Evolutionary conservation across 2,797 vertebrate species (phyloP).

Genomic region (Gobio occitaniae): DNA sequence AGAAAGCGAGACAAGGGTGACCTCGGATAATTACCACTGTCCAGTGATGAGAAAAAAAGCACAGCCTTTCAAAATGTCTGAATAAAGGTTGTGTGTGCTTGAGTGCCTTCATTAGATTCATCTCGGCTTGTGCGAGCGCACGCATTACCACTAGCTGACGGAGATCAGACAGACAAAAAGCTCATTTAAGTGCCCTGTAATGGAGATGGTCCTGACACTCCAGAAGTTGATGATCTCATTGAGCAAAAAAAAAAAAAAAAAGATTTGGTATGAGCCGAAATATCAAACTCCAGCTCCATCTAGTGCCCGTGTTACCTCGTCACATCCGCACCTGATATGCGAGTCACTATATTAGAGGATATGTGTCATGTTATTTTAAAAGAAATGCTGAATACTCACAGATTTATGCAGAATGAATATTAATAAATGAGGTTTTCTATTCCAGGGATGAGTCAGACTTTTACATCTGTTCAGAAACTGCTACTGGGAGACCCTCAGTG

Average conservation of each 20-base stretch:
- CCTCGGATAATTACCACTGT: constrained; percentile 60
- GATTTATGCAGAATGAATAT: not conserved
- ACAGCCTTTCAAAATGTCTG: constrained; percentile 45
- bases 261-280: constrained; percentile 7
- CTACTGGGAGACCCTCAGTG: not conserved
- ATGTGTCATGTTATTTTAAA: not conserved
- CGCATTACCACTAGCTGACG: constrained; percentile 54
- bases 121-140: constrained; percentile 54
- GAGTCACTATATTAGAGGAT: not conserved
- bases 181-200: constrained; percentile 56
- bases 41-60: constrained; percentile 56
- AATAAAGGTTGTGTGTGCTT: constrained; percentile 59
- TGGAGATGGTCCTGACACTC: constrained; percentile 43
- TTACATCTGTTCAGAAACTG: not conserved
- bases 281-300: constrained; percentile 54
- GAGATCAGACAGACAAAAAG: constrained; percentile 63
- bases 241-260: not conserved
- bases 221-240: constrained; percentile 46
- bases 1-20: constrained; percentile 58
- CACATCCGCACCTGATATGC: constrained; percentile 6
- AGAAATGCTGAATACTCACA: not conserved
- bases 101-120: constrained; percentile 63
- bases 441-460: constrained; percentile 3
- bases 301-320: constrained; percentile 46
- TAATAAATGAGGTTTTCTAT: not conserved